These are phyloP conservation scores for Palythoa heliodiscus DNA, from an alignment of 92 coral and sea anemone genomes.

Conservation along the genomic window DNA sequence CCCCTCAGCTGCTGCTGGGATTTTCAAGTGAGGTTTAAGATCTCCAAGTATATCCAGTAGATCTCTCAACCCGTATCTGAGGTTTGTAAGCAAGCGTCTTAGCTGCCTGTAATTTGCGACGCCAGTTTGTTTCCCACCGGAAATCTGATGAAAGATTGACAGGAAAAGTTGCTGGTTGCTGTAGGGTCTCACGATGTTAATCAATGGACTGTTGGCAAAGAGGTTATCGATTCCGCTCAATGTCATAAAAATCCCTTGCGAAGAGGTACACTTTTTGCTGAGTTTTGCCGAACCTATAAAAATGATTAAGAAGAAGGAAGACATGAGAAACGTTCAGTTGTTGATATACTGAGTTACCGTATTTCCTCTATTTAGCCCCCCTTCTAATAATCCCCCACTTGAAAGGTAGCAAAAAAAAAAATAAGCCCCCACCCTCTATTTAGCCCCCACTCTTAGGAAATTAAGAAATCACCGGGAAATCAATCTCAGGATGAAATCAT, in stretches of 20 bases:
- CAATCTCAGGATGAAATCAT: no score
- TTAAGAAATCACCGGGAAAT: no score
- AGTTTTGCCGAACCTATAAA: not conserved
- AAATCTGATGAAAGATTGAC: constrained; percentile 47
- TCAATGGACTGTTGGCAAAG: constrained; percentile 16
- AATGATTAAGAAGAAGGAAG: not conserved
- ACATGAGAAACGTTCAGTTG: not conserved
- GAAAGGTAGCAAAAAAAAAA: no score
- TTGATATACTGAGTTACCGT: no score
- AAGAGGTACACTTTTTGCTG: not conserved
- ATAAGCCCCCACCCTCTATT: no score
- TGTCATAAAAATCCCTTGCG: constrained; percentile 19
- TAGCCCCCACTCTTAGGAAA: no score
- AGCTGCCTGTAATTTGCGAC: constrained; percentile 31
- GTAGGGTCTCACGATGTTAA: constrained; percentile 15
- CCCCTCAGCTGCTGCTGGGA: not conserved
- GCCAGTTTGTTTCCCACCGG: constrained; percentile 60
- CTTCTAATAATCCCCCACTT: no score
- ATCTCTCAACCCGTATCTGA: constrained; percentile 1
- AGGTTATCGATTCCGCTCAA: constrained; percentile 4
- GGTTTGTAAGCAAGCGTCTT: constrained; percentile 3
- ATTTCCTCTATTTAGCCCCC: no score
- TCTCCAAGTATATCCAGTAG: not conserved
- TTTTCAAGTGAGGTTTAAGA: constrained; percentile 4
- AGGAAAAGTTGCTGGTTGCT: constrained; percentile 25